These are phyloP conservation scores for Mormyrops boulengeri DNA, from an alignment of 2,797 vertebrate species.

Conservation along the genomic window DNA sequence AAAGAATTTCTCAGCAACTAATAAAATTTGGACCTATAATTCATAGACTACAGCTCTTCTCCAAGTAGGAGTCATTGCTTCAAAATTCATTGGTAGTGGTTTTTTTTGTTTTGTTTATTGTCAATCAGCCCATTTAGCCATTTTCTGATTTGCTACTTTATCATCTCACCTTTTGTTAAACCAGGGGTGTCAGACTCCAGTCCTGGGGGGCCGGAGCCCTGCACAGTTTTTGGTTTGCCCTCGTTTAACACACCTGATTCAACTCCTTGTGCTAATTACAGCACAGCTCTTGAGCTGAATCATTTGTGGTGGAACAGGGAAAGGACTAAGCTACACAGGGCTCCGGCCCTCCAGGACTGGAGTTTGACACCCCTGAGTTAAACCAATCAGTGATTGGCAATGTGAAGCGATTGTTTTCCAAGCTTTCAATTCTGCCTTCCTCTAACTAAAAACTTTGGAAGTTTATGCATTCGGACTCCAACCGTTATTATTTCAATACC, in stretches of 20 bases:
- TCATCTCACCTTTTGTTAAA: background rate
- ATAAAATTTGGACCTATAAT: background rate
- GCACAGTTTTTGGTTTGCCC: too few species aligned
- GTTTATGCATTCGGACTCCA: background rate
- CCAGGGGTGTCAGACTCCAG: background rate
- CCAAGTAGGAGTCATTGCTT: background rate
- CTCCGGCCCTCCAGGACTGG: too few species aligned
- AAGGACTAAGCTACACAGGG: too few species aligned
- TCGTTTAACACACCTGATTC: too few species aligned
- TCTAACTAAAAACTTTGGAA: background rate
- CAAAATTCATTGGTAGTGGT: background rate
- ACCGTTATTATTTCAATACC: background rate
- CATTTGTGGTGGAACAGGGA: too few species aligned
- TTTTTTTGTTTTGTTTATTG: background rate
- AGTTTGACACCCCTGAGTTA: background rate
- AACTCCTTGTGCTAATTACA: too few species aligned
- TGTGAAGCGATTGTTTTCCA: background rate
- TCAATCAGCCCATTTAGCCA: background rate
- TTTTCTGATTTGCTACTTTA: background rate
- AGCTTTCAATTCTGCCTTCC: background rate
- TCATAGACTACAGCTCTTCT: background rate
- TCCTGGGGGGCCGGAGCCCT: too few species aligned
- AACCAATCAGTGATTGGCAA: background rate
- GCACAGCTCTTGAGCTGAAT: too few species aligned
- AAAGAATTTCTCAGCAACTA: background rate